Evolutionary conservation across 2,113 vertebrate species (phyloP).

Genomic region (Hippocampus guttulatus): DNA sequence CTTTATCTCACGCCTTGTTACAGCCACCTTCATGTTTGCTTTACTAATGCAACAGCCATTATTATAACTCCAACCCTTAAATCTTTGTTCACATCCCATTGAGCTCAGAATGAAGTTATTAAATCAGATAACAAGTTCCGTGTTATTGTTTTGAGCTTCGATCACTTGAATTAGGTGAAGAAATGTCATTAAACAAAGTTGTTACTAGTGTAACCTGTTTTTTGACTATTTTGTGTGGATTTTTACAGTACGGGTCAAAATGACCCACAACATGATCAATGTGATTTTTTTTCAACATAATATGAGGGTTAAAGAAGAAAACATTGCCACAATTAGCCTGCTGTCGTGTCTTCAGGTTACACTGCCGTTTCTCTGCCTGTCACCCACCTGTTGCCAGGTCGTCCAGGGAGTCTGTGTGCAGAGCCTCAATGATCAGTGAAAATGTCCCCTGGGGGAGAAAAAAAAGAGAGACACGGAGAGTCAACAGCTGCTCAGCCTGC

Average conservation of each 20-base stretch:
- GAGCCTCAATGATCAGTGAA: conserved; percentile 96
- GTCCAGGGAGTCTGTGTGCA: conserved; percentile 89
- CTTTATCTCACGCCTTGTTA: conserved; percentile 4
- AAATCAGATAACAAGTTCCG: neutral
- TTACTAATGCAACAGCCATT: neutral
- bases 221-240: no score
- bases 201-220: no score
- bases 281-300: no score
- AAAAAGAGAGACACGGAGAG: conserved; percentile 39
- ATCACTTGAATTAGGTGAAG: conserved; percentile 17
- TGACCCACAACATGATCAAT: no score
- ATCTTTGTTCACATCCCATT: neutral
- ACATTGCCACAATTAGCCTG: conserved; percentile 27
- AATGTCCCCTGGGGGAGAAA: conserved; percentile 86
- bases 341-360: conserved; percentile 44
- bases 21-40: neutral
- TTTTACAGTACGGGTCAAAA: no score
- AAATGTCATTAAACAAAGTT: conserved; percentile 3
- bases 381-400: conserved; percentile 92
- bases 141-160: neutral
- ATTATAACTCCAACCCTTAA: neutral
- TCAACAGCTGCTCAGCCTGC: conserved; percentile 67
- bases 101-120: neutral
- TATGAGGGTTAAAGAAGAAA: conserved; percentile 24
- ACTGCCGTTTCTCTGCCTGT: conserved; percentile 41